Evolutionary conservation across 2,888 invertebrate genomes (phyloP), one percentile per base, ranked within the genome.

Genomic region (Yponomeuta cagnagella): DNA sequence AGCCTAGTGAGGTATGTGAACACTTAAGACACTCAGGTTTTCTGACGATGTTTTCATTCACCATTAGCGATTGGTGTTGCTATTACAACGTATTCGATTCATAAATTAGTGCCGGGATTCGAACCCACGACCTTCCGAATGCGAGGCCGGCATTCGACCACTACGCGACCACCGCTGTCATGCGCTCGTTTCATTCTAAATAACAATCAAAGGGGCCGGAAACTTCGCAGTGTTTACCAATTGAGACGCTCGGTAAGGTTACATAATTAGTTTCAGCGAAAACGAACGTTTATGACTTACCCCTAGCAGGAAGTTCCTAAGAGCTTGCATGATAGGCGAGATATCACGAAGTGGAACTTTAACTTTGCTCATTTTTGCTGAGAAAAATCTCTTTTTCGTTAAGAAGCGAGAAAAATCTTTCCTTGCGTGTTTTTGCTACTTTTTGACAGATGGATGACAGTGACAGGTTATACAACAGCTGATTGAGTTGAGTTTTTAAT

Each of bases 261-360:
- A 71, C n/a, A 70, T 69, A 71, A 65, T 70, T 72, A 65, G 63
- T 58, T 58, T 67, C 64, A 71, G 68, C 2, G 69, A 70, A 48
- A 65, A 72, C 43, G 68, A 48, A 72, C 69, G 71, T 69, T 65
- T 72, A 69, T 65, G 71, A 84, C 93, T 88, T 87, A 93, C 96
- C 43, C 96, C 96, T n/a, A 96, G 85, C 23, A 96, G 86, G 77
- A 96, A 94, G 70, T 95, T 92, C 70, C 96, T 90, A 0, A 95
- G 2, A 23, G 84, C 89, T 84, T 95, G 94, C 64, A 96, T 73
- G 23, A 94, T 76, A 10, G 95, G 95, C 63, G 94, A 93, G 74
- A 96, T 91, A 85, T 95, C 95, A 77, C 96, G 93, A 23, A 93
- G 88, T 63, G 92, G 88, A 30, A 93, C 89, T 74, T 92, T 88